Conservation (phyloP, 1,140 invertebrate genomes). For the Daktulosphaira vitifoliae region DNA sequence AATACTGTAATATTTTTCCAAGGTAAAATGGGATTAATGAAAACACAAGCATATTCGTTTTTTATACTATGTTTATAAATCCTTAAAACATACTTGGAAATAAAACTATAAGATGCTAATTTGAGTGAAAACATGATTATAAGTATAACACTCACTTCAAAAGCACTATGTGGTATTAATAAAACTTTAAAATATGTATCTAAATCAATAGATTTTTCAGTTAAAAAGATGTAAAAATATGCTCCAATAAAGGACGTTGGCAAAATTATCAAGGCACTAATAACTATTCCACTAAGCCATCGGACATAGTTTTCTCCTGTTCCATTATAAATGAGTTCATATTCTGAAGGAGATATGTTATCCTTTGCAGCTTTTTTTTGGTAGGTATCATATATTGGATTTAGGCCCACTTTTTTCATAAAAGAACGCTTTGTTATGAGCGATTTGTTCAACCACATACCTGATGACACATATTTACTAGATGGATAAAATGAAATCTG, state of each 20-base stretch:
- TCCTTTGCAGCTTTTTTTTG: conserved; percentile 21
- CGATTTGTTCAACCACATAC: no score
- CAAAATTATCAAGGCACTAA: not conserved
- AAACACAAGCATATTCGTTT: not conserved
- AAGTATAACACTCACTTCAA: not conserved
- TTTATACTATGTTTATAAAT: conserved; percentile 13
- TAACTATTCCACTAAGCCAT: not conserved
- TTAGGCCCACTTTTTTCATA: conserved; percentile 14
- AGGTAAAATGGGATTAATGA: conserved; percentile 13
- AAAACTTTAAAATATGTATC: not conserved
- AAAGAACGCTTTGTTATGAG: not conserved
- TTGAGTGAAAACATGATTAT: not conserved
- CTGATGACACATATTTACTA: no score
- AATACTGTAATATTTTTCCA: conserved; percentile 7
- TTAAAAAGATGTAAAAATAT: conserved; percentile 1
- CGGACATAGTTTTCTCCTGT: not conserved
- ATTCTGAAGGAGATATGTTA: conserved; percentile 1
- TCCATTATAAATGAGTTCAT: not conserved
- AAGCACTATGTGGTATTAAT: not conserved
- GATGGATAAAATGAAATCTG: no score
- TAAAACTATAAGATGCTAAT: conserved; percentile 11
- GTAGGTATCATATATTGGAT: not conserved
- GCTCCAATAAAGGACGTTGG: not conserved
- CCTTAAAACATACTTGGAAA: conserved; percentile 19
- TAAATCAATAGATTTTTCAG: not conserved